Conservation (phyloP, 2,113 vertebrate genomes). For the Petrocephalus microphthalmus region DNA sequence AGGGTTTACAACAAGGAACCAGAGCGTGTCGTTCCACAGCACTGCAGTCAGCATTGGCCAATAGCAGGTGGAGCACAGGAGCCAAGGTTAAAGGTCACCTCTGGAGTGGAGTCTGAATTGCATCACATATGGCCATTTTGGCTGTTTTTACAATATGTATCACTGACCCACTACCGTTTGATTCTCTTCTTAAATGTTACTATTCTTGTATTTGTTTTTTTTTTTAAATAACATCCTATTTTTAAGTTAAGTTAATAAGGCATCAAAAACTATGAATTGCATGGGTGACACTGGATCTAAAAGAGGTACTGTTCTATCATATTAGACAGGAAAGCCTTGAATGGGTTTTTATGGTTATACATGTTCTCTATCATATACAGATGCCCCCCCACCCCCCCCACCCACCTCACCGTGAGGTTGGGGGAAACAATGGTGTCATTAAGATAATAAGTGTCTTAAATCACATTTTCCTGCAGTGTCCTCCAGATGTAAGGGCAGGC, state of each 20-base stretch:
- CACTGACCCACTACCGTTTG: not conserved
- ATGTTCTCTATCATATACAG: not conserved
- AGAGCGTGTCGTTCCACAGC: slow-evolving; percentile 4
- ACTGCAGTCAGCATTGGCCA: not conserved
- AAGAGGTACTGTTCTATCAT: not conserved
- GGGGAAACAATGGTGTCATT: slow-evolving; percentile 52
- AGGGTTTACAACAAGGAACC: slow-evolving; percentile 5
- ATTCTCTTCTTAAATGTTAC: not conserved
- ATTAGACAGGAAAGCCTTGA: not conserved
- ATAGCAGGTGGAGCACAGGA: not conserved
- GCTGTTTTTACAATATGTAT: not conserved
- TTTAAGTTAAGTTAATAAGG: not conserved
- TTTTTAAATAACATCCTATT: not conserved
- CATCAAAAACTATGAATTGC: not conserved
- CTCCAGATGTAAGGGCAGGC: slow-evolving; percentile 61
- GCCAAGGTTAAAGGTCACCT: slow-evolving; percentile 22
- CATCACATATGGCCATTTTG: not conserved
- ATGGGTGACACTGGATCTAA: not conserved
- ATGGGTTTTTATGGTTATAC: not conserved
- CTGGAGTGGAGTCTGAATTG: not conserved
- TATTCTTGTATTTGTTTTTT: not conserved
- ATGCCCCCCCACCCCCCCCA: not conserved
- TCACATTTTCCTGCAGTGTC: slow-evolving; percentile 56
- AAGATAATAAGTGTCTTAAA: slow-evolving; percentile 55
- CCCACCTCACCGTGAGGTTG: not conserved